Conservation (phyloP, 2,797 vertebrate genomes). For the Rallus crepitans region DNA sequence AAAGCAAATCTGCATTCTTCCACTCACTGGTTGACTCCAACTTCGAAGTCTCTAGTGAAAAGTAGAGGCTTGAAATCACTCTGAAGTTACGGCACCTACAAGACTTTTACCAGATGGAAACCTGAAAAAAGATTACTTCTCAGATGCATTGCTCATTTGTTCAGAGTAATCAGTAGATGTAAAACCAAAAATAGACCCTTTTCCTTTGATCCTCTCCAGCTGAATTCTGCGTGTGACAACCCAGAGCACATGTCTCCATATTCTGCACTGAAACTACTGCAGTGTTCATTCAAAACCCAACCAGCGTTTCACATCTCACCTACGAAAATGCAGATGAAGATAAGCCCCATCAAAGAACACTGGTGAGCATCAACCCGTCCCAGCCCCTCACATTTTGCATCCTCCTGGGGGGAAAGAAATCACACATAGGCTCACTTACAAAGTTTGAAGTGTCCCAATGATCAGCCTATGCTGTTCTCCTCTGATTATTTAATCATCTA, state of each 20-base stretch:
- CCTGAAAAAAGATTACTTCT: constrained; percentile 52
- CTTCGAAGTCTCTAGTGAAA: constrained; percentile 44
- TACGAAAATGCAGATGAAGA: constrained; percentile 43
- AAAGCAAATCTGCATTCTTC: constrained; percentile 42
- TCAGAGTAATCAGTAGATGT: constrained; percentile 53
- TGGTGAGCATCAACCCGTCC: neutral
- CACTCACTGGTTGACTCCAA: constrained; percentile 29
- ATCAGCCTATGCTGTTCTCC: neutral
- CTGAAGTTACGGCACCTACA: constrained; percentile 59
- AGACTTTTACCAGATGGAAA: constrained; percentile 64
- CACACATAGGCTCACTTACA: neutral
- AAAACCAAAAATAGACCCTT: constrained; percentile 53
- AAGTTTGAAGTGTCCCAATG: fast-evolving
- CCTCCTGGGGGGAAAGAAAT: neutral
- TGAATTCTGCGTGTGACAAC: neutral
- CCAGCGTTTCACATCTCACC: constrained; percentile 62
- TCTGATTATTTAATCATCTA: neutral
- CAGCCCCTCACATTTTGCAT: neutral
- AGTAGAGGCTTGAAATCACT: constrained; percentile 44
- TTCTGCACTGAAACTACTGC: constrained; percentile 23
- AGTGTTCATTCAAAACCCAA: constrained; percentile 60
- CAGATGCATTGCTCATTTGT: constrained; percentile 68
- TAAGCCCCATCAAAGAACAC: neutral
- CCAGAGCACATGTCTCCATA: neutral
- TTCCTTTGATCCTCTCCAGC: constrained; percentile 7